phyloP scores from a whole-genome alignment of 37 sponge, comb jelly and placozoan species.

The Agelas oroides region DNA sequence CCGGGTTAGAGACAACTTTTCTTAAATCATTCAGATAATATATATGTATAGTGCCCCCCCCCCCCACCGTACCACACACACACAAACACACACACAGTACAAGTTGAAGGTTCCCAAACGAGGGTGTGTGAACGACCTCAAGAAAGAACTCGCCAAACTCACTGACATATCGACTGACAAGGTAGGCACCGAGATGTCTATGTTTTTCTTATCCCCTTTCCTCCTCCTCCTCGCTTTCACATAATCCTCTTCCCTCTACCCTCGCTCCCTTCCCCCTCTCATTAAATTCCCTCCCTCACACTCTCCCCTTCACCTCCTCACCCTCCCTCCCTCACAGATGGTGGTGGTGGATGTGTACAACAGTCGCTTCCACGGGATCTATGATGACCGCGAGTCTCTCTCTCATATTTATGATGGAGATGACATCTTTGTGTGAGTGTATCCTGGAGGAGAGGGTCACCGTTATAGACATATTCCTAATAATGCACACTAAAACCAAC shows the following conservation, averaged over 20 bases:
- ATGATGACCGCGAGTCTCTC: constrained; percentile 63
- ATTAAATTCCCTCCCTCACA: no score
- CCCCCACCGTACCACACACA: no score
- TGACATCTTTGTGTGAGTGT: no score
- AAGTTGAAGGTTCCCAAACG: constrained; percentile 77
- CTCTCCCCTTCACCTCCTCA: no score
- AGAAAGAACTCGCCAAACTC: constrained; percentile 51
- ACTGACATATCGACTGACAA: constrained; percentile 38
- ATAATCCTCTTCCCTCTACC: neutral
- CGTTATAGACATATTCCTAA: no score
- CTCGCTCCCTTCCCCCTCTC: no score
- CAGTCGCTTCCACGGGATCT: constrained; percentile 82
- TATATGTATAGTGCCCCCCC: neutral
- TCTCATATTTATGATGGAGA: constrained; percentile 73
- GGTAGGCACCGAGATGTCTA: constrained; percentile 2
- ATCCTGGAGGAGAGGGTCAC: no score
- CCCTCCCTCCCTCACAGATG: constrained; percentile 38
- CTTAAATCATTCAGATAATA: neutral
- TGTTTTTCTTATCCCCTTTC: no score
- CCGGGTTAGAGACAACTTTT: neutral
- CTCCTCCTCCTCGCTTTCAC: no score
- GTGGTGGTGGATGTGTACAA: constrained; percentile 86
- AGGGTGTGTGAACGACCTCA: constrained; percentile 55
- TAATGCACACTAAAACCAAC: no score
- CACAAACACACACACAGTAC: constrained; percentile 39